Evolutionary conservation across 2,797 vertebrate species (phyloP).

Genomic region (Miichthys miiuy): DNA sequence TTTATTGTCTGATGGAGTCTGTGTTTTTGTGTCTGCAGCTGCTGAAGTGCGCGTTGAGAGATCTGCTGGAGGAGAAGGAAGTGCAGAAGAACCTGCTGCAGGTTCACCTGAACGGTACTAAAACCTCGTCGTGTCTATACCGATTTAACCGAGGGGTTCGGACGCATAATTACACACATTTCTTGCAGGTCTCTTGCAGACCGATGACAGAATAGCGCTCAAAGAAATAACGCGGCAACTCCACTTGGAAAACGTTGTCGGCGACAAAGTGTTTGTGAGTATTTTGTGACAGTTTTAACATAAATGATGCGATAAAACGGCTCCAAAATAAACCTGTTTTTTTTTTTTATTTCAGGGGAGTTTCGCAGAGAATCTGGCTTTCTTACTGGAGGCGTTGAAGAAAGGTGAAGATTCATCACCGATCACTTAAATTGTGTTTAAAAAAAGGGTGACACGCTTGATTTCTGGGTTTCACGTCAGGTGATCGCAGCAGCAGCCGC

Average conservation of each 20-base stretch:
- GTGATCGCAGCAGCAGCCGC: conserved; percentile 90
- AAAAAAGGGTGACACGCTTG: neutral
- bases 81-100: conserved; percentile 88
- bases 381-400: conserved; percentile 95
- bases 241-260: conserved; percentile 95
- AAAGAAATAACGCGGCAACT: conserved; percentile 97
- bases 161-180: neutral
- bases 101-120: conserved; percentile 92
- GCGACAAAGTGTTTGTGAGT: conserved; percentile 98
- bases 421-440: neutral
- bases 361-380: conserved; percentile 95
- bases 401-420: conserved; percentile 84
- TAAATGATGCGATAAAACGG: neutral
- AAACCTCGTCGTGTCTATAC: neutral
- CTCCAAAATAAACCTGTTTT: accelerated
- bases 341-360: conserved; percentile 88
- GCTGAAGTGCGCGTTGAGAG: conserved; percentile 88
- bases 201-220: conserved; percentile 92
- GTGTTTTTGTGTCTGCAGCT: conserved; percentile 80
- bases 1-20: neutral
- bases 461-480: conserved; percentile 70
- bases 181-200: conserved; percentile 92
- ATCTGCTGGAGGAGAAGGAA: conserved; percentile 86
- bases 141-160: neutral
- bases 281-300: neutral